Conservation (phyloP, 2,888 invertebrate species). For the Cryptophagus acutangulus region DNA sequence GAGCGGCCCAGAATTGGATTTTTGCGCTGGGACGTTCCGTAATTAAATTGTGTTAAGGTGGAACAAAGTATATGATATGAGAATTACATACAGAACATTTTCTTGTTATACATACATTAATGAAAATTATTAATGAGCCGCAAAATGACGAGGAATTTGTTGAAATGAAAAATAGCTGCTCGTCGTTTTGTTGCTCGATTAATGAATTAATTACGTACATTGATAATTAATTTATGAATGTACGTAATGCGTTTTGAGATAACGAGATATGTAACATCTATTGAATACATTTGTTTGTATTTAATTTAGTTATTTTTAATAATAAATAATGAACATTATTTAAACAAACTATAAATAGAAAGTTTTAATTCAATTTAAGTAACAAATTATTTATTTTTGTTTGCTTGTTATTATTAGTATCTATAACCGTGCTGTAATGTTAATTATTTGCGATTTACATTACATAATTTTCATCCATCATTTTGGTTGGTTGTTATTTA, state of each 20-base stretch:
- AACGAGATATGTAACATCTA: constrained; percentile 45
- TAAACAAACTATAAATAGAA: constrained; percentile 6
- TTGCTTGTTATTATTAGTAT: constrained; percentile 13
- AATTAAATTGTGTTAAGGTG: too few relatives aligned
- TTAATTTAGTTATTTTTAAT: constrained; percentile 14
- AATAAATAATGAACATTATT: constrained; percentile 21
- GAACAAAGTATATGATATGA: constrained; percentile 32
- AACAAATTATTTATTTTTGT: constrained; percentile 1
- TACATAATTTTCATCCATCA: neutral
- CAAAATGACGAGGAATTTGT: too few relatives aligned
- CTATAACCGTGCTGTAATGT: neutral
- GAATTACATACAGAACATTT: constrained; percentile 29
- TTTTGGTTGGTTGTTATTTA: neutral
- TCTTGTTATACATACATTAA: constrained; percentile 9
- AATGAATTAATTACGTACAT: neutral
- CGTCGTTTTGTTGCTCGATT: too few relatives aligned
- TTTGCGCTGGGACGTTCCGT: too few relatives aligned
- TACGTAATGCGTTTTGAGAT: constrained; percentile 22
- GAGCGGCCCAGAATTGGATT: too few relatives aligned
- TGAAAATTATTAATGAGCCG: too few relatives aligned
- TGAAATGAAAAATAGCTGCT: too few relatives aligned
- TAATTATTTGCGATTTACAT: neutral
- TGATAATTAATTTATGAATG: constrained; percentile 21
- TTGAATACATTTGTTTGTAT: too few relatives aligned
- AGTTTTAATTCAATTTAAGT: neutral